phyloP scores from a whole-genome alignment of 2,888 invertebrate species.

The Caenorhabditis uteleia region DNA sequence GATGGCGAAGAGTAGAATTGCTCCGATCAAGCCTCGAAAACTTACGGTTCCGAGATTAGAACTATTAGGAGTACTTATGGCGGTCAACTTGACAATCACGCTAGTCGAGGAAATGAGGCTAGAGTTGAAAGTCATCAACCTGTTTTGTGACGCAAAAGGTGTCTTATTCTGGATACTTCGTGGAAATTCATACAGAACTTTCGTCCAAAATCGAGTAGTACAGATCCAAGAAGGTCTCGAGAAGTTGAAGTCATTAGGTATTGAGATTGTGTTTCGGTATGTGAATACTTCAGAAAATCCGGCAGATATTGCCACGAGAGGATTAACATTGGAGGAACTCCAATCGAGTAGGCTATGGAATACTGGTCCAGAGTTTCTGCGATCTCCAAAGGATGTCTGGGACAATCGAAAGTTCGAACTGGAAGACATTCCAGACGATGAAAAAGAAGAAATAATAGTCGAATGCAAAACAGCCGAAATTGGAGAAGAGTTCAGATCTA shows the following conservation, averaged over 20 bases:
- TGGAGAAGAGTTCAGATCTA: too few species aligned
- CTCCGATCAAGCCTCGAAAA: not conserved
- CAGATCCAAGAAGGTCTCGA: not conserved
- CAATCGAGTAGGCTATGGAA: too few species aligned
- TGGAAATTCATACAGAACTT: not conserved
- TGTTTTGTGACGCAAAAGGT: constrained; percentile 2
- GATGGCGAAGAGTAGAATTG: constrained; percentile 10
- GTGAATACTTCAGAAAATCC: constrained; percentile 9
- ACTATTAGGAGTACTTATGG: constrained; percentile 5
- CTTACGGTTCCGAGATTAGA: constrained; percentile 11
- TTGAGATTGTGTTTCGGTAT: not conserved
- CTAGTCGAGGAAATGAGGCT: not conserved
- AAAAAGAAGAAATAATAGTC: too few species aligned
- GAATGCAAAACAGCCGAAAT: too few species aligned
- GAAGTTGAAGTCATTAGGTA: not conserved
- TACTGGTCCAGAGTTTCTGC: too few species aligned
- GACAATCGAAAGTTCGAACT: too few species aligned
- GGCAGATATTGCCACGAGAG: constrained; percentile 13
- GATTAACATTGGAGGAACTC: too few species aligned
- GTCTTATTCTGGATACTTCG: constrained; percentile 3
- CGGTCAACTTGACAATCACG: not conserved
- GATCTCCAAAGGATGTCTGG: too few species aligned
- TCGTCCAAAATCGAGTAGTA: constrained; percentile 6
- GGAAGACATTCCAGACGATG: too few species aligned
- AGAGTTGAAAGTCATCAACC: not conserved